phyloP scores from a whole-genome alignment of 2,797 vertebrate genomes.

The Pipistrellus kuhlii region DNA sequence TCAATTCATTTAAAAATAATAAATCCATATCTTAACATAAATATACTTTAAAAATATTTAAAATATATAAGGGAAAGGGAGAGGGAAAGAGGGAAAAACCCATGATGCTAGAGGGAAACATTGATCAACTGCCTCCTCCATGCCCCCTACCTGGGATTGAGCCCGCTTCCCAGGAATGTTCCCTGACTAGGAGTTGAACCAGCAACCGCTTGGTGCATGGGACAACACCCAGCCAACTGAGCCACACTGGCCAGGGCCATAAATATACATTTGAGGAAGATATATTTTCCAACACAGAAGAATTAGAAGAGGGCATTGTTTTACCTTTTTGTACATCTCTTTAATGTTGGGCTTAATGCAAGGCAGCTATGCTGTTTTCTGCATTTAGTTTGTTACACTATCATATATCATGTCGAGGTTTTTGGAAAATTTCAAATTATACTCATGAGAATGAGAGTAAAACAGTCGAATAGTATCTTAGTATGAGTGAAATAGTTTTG shows the following conservation, averaged over 20 bases:
- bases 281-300: conserved; percentile 37
- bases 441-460: neutral
- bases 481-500: conserved; percentile 38
- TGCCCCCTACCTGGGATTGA: neutral
- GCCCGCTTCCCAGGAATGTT: neutral
- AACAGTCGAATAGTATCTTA: neutral
- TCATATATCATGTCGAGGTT: neutral
- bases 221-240: neutral
- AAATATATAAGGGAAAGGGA: too few relatives aligned
- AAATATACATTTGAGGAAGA: conserved; percentile 50
- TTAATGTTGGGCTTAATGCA: conserved; percentile 36
- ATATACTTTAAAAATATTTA: neutral
- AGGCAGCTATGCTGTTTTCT: neutral
- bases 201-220: neutral
- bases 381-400: neutral
- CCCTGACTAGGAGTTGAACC: neutral
- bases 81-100: neutral
- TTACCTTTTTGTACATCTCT: conserved; percentile 20
- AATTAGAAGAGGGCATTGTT: conserved; percentile 1
- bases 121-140: neutral
- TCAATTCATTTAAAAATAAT: conserved; percentile 29
- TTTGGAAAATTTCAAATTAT: neutral
- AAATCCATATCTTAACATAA: neutral
- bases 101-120: neutral
- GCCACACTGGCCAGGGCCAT: neutral